Conservation (phyloP, 2,888 invertebrate genomes). For the Campaea margaritaria region DNA sequence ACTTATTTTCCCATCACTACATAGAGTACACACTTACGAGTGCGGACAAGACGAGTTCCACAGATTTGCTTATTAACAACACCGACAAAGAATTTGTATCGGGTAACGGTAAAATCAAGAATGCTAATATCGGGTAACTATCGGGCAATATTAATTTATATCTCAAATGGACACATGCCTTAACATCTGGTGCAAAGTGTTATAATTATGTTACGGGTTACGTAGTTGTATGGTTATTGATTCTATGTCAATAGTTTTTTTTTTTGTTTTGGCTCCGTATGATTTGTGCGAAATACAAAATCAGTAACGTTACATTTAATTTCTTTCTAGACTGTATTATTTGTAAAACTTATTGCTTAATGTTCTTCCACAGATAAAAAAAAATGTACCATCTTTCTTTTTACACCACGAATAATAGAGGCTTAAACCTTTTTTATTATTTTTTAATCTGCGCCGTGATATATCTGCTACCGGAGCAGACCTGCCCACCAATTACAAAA, state of each 20-base stretch:
- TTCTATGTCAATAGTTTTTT: slow-evolving; percentile 21
- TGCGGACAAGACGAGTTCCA: slow-evolving; percentile 61
- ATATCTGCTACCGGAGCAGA: slow-evolving; percentile 72
- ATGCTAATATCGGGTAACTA: slow-evolving; percentile 64
- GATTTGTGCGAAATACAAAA: no score
- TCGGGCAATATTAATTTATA: slow-evolving; percentile 70
- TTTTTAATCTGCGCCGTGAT: slow-evolving; percentile 59
- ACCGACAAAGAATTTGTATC: slow-evolving; percentile 77
- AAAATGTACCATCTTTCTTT: slow-evolving; percentile 8
- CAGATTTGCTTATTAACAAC: slow-evolving; percentile 78
- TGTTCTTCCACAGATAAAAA: slow-evolving; percentile 9
- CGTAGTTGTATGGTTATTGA: slow-evolving; percentile 21
- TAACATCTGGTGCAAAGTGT: slow-evolving; percentile 31
- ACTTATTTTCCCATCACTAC: slow-evolving; percentile 25
- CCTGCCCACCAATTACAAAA: slow-evolving; percentile 78
- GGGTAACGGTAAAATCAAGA: slow-evolving; percentile 64
- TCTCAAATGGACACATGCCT: slow-evolving; percentile 51
- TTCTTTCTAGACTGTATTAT: no score
- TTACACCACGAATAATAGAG: slow-evolving; percentile 16
- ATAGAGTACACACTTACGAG: slow-evolving; percentile 46
- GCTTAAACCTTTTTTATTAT: slow-evolving; percentile 18
- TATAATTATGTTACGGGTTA: slow-evolving; percentile 29
- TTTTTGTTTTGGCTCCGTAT: no score
- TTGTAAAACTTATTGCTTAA: no score
- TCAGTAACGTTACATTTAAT: no score